A percentile compares a stretch with the other conserved stretches of the same genome.
Conservation (phyloP, 2,113 vertebrate species). For the Crocuta crocuta region DNA sequence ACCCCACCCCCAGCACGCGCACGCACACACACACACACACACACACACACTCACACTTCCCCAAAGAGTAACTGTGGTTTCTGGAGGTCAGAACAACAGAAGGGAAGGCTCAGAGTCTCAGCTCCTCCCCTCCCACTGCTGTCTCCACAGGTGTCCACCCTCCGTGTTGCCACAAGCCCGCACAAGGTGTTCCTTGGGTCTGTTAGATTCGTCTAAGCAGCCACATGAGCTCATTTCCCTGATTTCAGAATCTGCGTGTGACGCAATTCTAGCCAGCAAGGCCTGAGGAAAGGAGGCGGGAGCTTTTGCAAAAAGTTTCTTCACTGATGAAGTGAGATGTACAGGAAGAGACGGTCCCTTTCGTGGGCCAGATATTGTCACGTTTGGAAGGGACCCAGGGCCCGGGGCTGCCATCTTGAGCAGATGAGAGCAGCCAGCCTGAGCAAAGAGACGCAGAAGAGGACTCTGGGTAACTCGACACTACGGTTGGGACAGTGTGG, state of each 20-base stretch:
- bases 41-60: neutral
- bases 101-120: neutral
- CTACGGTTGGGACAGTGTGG: fast-evolving
- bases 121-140: neutral
- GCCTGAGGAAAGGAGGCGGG: neutral
- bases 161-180: fast-evolving
- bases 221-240: neutral
- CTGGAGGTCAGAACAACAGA: neutral
- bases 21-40: neutral
- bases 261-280: neutral
- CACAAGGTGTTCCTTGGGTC: neutral
- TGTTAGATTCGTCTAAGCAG: neutral
- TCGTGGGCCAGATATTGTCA: neutral
- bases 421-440: neutral
- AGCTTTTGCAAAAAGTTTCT: neutral
- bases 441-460: neutral
- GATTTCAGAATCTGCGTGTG: neutral
- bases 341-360: neutral
- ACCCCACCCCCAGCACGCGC: neutral
- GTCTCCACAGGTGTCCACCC: neutral
- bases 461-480: neutral
- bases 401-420: neutral
- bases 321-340: neutral
- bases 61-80: neutral
- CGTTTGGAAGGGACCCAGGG: neutral